Conservation (phyloP, 2,888 invertebrate species). For the Nasonovia ribisnigri region DNA sequence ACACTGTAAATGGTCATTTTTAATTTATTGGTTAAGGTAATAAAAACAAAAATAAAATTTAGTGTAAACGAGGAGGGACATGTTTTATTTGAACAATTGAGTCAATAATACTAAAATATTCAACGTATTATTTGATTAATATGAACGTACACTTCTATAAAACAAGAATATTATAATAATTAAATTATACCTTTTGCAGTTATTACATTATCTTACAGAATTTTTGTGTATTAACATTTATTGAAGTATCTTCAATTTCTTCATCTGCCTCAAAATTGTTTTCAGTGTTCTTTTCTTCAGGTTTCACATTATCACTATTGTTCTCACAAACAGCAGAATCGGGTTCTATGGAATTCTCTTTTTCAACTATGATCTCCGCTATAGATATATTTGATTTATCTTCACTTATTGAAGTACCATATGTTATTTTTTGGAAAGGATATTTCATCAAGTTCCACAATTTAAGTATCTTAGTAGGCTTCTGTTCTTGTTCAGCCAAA, state of each 20-base stretch:
- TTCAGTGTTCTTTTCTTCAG: background rate
- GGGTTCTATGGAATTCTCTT: background rate
- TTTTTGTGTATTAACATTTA: conserved; percentile 6
- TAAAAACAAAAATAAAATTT: background rate
- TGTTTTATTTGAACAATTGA: background rate
- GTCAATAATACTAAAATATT: background rate
- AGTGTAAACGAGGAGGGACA: background rate
- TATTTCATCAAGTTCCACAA: conserved; percentile 57
- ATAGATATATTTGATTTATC: conserved; percentile 32
- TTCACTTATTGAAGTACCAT: background rate
- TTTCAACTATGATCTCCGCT: background rate
- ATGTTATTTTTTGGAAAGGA: conserved; percentile 53
- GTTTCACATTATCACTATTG: conserved; percentile 9
- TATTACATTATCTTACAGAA: conserved; percentile 50
- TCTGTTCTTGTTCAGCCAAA: conserved; percentile 27
- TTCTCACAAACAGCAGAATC: background rate
- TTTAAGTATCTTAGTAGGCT: conserved; percentile 40
- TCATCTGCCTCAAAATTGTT: background rate
- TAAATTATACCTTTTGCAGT: background rate
- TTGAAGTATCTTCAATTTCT: background rate
- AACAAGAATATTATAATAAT: conserved; percentile 31
- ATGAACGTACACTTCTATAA: conserved; percentile 22
- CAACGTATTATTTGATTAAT: background rate
- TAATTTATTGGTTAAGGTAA: background rate
- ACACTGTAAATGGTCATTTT: background rate